These are phyloP conservation scores for Engystomops pustulosus DNA, from an alignment of 2,113 vertebrate species.

Conservation along the genomic window DNA sequence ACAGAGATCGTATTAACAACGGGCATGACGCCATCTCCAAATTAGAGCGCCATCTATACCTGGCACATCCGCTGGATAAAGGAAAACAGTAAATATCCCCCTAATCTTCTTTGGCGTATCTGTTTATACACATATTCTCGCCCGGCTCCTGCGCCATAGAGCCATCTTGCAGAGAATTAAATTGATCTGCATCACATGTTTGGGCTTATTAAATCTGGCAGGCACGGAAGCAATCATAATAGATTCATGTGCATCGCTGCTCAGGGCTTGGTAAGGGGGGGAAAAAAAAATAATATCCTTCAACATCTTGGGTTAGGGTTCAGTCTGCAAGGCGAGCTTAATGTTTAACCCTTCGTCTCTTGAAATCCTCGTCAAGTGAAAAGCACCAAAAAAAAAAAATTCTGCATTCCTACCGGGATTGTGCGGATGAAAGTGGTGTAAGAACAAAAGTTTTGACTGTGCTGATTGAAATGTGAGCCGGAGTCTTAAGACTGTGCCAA, in stretches of 20 bases:
- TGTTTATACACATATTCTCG: not conserved
- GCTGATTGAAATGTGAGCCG: constrained; percentile 17
- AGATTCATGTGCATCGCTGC: constrained; percentile 4
- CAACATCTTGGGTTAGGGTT: not conserved
- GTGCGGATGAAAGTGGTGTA: constrained; percentile 31
- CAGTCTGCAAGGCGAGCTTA: not conserved
- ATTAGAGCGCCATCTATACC: not conserved
- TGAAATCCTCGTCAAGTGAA: not conserved
- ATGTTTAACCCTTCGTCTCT: constrained; percentile 17
- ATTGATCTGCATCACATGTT: constrained; percentile 22
- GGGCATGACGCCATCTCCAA: not conserved
- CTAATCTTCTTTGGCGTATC: constrained; percentile 21
- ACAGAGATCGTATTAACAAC: not conserved
- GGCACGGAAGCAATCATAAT: constrained; percentile 31
- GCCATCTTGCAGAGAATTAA: not conserved
- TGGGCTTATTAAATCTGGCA: constrained; percentile 33
- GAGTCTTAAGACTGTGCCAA: constrained; percentile 11
- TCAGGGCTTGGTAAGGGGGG: not conserved
- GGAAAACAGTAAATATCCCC: not conserved
- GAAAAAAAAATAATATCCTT: not conserved
- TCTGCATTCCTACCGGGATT: constrained; percentile 15
- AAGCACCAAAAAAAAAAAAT: not conserved
- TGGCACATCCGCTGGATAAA: not conserved
- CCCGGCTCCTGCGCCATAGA: not conserved
- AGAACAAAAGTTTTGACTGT: not conserved